Percentiles rank a stretch among this genome's conserved stretches.
phyloP scores from a whole-genome alignment of 2,113 vertebrate species.

The Myiozetetes cayanensis region DNA sequence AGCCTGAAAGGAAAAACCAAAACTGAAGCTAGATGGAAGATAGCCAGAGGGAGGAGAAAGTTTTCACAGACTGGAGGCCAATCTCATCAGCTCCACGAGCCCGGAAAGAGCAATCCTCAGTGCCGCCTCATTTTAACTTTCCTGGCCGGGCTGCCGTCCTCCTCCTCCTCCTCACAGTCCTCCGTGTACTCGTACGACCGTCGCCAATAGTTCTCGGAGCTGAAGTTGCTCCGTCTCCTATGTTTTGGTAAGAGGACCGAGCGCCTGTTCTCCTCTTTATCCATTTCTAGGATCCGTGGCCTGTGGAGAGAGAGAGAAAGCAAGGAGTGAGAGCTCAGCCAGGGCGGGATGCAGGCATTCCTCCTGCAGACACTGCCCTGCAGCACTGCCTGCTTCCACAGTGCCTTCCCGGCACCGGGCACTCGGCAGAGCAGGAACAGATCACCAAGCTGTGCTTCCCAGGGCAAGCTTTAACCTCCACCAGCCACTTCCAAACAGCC shows the following conservation, averaged over 20 bases:
- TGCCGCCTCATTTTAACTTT: conserved; percentile 97
- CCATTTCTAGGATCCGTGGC: conserved; percentile 96
- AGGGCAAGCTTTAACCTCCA: neutral
- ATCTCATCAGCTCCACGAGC: conserved; percentile 46
- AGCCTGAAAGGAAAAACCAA: conserved; percentile 68
- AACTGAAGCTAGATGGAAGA: conserved; percentile 68
- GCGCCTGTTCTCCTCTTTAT: conserved; percentile 95
- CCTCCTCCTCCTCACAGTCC: conserved; percentile 73
- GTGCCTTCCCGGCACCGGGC: neutral
- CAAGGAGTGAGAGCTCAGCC: neutral
- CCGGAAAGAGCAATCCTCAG: conserved; percentile 71
- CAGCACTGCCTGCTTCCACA: neutral
- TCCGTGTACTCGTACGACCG: conserved; percentile 77
- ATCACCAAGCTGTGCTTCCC: neutral
- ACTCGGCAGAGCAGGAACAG: neutral
- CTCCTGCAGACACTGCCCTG: rapidly evolving
- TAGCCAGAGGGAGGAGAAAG: conserved; percentile 58
- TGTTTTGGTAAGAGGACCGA: conserved; percentile 84
- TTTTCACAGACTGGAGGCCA: conserved; percentile 63
- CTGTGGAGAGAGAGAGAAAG: conserved; percentile 60
- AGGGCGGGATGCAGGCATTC: rapidly evolving
- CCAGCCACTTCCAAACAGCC: neutral
- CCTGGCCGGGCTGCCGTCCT: conserved; percentile 80
- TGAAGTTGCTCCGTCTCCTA: conserved; percentile 80
- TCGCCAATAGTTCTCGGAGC: conserved; percentile 91